These are phyloP conservation scores for Rhagonycha lutea DNA, from an alignment of 2,888 invertebrate species.

Conservation along the genomic window DNA sequence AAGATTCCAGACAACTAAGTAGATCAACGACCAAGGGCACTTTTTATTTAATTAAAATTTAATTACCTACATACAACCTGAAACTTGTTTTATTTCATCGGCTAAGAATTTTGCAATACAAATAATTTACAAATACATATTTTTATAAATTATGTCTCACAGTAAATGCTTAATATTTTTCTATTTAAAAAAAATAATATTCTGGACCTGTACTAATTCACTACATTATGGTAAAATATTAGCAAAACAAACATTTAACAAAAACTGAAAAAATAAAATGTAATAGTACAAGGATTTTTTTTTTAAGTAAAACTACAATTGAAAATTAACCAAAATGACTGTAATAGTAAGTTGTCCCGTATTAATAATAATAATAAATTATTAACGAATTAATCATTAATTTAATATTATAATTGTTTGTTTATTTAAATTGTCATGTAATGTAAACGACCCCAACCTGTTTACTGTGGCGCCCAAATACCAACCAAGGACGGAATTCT, in stretches of 20 bases:
- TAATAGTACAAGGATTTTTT: neutral
- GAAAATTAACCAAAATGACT: neutral
- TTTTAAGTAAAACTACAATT: neutral
- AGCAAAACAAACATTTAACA: neutral
- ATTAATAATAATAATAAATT: neutral
- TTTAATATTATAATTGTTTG: neutral
- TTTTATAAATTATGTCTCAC: neutral
- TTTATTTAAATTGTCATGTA: constrained; percentile 15
- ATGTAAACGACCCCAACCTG: constrained; percentile 28
- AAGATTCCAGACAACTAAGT: neutral
- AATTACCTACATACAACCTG: neutral
- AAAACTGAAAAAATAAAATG: neutral
- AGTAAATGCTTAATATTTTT: neutral
- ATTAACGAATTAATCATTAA: neutral
- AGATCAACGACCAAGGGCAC: neutral
- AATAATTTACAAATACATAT: neutral
- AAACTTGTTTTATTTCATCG: neutral
- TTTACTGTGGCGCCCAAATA: constrained; percentile 35
- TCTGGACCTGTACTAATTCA: neutral
- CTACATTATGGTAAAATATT: neutral
- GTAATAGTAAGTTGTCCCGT: neutral
- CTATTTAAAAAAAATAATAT: neutral
- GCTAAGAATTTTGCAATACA: neutral
- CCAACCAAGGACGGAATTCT: constrained; percentile 33
- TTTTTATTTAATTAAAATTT: neutral